Conservation (phyloP, 2,113 vertebrate genomes). For the Isichthys henryi region DNA sequence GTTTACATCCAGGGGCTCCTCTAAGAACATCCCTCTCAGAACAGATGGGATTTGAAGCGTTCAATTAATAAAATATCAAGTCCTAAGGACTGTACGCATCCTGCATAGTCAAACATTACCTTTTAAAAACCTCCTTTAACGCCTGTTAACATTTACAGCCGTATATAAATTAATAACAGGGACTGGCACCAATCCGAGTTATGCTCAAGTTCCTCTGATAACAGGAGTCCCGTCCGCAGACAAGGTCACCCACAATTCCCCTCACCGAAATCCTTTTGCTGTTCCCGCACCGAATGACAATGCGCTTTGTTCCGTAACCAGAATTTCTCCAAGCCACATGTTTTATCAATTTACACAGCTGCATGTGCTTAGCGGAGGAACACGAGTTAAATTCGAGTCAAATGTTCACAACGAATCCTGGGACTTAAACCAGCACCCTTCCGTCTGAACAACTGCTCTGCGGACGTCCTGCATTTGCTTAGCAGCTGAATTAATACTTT, state of each 20-base stretch:
- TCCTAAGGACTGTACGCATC: background rate
- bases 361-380: background rate
- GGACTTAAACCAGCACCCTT: background rate
- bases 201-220: background rate
- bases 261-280: background rate
- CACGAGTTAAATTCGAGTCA: background rate
- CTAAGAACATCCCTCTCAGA: background rate
- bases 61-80: background rate
- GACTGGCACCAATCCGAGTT: conserved; percentile 22
- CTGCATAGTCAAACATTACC: background rate
- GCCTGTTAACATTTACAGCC: conserved; percentile 21
- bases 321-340: background rate
- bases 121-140: conserved; percentile 8
- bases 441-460: background rate
- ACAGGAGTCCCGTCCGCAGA: background rate
- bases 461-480: background rate
- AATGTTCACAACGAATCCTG: background rate
- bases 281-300: background rate
- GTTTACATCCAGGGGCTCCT: background rate
- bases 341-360: background rate
- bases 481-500: background rate
- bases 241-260: background rate
- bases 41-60: background rate
- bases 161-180: conserved; percentile 25
- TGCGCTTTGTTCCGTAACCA: background rate